phyloP scores from a whole-genome alignment of 2,888 invertebrate genomes.

The Rhagophthalmus giganteus region DNA sequence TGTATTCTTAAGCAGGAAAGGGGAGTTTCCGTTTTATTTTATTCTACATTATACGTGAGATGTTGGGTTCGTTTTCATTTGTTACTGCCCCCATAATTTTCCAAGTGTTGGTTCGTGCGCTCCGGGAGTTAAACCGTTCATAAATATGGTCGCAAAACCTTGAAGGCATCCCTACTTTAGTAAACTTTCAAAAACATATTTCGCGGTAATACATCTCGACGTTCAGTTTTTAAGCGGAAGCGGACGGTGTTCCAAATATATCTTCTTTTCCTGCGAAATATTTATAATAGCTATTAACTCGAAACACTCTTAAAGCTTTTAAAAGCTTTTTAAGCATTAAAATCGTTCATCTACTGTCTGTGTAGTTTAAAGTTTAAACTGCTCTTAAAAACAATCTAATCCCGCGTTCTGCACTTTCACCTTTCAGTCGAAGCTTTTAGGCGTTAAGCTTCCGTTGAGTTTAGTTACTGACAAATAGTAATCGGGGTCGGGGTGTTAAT shows the following conservation, averaged over 20 bases:
- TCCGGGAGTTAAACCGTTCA: constrained; percentile 13
- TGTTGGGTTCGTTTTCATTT: constrained; percentile 4
- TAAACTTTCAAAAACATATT: constrained; percentile 28
- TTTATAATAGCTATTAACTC: constrained; percentile 30
- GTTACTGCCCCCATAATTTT: constrained; percentile 3
- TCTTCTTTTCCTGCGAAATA: constrained; percentile 28
- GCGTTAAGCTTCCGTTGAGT: constrained; percentile 44
- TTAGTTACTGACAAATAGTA: constrained; percentile 48
- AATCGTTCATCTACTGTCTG: constrained; percentile 40
- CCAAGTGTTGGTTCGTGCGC: constrained; percentile 1
- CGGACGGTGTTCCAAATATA: constrained; percentile 25
- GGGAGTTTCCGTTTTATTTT: no score
- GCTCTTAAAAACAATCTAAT: constrained; percentile 43
- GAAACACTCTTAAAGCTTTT: constrained; percentile 33
- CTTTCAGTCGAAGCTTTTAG: constrained; percentile 45
- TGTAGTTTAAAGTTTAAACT: constrained; percentile 37
- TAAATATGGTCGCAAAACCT: constrained; percentile 21
- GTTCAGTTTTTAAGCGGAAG: constrained; percentile 30
- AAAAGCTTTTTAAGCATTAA: constrained; percentile 46
- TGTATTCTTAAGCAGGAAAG: no score
- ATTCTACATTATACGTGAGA: constrained; percentile 2
- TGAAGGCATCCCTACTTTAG: constrained; percentile 21
- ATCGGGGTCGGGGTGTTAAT: constrained; percentile 29
- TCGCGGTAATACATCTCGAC: constrained; percentile 30
- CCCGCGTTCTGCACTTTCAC: constrained; percentile 44